These are phyloP conservation scores for Anolis apletophallus DNA, from an alignment of 2,797 vertebrate species.

Conservation along the genomic window DNA sequence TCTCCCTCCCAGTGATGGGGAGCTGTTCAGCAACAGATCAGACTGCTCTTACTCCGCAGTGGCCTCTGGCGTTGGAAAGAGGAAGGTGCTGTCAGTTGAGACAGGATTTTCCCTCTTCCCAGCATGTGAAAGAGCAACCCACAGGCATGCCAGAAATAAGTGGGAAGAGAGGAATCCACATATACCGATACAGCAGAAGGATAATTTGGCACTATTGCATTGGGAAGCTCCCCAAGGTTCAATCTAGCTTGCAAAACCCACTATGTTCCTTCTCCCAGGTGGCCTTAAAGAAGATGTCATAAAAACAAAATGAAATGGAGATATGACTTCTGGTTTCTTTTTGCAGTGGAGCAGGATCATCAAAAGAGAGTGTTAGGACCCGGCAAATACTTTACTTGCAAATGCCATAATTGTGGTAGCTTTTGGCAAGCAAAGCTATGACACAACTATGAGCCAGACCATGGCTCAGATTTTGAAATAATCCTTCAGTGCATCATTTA, in stretches of 20 bases:
- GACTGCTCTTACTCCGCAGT: conserved; percentile 5
- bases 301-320: background rate
- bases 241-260: background rate
- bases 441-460: no score
- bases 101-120: background rate
- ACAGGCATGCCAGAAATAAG: background rate
- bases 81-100: background rate
- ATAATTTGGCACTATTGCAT: background rate
- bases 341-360: background rate
- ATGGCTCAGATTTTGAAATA: no score
- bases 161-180: background rate
- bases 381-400: background rate
- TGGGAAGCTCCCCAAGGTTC: background rate
- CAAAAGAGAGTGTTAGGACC: background rate
- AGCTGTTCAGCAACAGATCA: conserved; percentile 67
- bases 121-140: background rate
- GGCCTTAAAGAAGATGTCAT: background rate
- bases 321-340: background rate
- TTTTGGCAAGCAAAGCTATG: no score
- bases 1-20: conserved; percentile 38
- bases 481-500: no score
- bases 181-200: background rate
- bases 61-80: conserved; percentile 7
- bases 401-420: no score
- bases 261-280: background rate